Conservation (phyloP, 30 jellyfish, hydroid and myxozoan species). For the Aurelia sp. region DNA sequence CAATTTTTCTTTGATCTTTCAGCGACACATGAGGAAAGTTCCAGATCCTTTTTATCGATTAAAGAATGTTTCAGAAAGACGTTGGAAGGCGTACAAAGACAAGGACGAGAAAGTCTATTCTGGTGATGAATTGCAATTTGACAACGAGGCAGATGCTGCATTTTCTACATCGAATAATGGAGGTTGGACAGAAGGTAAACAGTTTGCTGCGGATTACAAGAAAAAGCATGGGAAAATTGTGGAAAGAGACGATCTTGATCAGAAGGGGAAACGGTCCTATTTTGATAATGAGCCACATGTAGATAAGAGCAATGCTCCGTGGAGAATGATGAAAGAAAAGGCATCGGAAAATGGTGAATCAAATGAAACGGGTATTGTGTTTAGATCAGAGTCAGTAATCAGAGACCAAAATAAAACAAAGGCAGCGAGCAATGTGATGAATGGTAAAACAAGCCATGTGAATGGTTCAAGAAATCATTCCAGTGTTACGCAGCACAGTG, state of each 20-base stretch:
- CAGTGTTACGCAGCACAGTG: too few species aligned
- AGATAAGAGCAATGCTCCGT: slow-evolving; percentile 21
- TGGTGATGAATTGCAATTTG: background rate
- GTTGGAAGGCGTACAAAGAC: slow-evolving; percentile 52
- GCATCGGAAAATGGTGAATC: background rate
- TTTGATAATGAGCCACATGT: slow-evolving; percentile 1
- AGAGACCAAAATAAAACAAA: background rate
- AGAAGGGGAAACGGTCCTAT: background rate
- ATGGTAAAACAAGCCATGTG: background rate
- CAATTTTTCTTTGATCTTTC: background rate
- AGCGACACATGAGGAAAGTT: slow-evolving; percentile 31
- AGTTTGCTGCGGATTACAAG: slow-evolving; percentile 43
- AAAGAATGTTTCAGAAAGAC: slow-evolving; percentile 42
- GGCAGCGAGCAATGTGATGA: background rate
- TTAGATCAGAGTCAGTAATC: slow-evolving; percentile 13
- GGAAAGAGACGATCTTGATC: slow-evolving; percentile 43
- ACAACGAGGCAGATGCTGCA: background rate
- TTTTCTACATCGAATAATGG: background rate
- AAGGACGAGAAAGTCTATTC: slow-evolving; percentile 26
- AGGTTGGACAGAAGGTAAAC: slow-evolving; percentile 73
- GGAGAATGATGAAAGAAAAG: slow-evolving; percentile 22
- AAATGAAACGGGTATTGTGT: background rate
- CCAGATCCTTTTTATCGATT: slow-evolving; percentile 40
- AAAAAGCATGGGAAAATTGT: slow-evolving; percentile 59
- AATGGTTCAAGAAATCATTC: too few species aligned